Evolutionary conservation across 1,140 invertebrate genomes (phyloP).

Genomic region (Tribolium castaneum): DNA sequence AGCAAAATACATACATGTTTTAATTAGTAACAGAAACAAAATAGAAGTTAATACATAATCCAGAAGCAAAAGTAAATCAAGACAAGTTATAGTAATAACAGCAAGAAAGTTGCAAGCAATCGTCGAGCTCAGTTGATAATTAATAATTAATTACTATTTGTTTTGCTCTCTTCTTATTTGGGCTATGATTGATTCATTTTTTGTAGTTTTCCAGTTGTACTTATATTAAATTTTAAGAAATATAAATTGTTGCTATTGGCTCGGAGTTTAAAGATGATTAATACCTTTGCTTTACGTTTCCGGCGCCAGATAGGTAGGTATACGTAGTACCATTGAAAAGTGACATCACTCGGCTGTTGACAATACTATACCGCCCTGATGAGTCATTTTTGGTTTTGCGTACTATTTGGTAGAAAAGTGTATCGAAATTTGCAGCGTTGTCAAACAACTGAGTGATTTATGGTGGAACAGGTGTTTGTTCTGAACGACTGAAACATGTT

Average conservation of each 20-base stretch:
- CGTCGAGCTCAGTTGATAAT: background rate
- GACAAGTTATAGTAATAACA: background rate
- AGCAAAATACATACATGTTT: background rate
- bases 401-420: background rate
- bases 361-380: background rate
- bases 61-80: background rate
- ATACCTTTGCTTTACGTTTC: background rate
- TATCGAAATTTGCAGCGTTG: conserved; percentile 19
- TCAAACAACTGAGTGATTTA: conserved; percentile 36
- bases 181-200: background rate
- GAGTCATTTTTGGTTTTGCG: background rate
- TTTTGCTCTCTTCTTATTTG: background rate
- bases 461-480: conserved; percentile 34
- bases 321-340: background rate
- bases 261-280: background rate
- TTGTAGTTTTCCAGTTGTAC: background rate
- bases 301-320: background rate
- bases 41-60: background rate
- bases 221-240: background rate
- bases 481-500: background rate
- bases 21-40: background rate
- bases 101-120: background rate
- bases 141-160: background rate
- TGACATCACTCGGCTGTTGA: background rate
- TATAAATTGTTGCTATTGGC: background rate